phyloP scores from a whole-genome alignment of 2,797 vertebrate species.

The Coregonus ussuriensis region DNA sequence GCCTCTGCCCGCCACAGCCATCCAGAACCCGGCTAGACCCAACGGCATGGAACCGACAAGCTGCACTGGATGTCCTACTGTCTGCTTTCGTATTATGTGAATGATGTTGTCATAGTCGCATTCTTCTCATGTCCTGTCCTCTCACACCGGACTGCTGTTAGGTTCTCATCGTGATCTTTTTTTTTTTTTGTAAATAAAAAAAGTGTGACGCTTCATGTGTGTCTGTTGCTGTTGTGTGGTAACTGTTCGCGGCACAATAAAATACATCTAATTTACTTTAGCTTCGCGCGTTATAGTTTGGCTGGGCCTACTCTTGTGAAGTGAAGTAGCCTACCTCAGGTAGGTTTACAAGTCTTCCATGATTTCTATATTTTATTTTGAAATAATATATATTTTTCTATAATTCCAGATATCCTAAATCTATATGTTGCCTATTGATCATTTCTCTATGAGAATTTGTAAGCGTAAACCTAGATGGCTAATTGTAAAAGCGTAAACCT shows the following conservation, averaged over 20 bases:
- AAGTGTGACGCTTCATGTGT: conserved; percentile 48
- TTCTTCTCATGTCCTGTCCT: conserved; percentile 23
- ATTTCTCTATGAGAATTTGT: too few relatives aligned
- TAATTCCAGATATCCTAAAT: too few relatives aligned
- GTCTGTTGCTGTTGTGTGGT: conserved; percentile 33
- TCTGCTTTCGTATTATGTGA: conserved; percentile 43
- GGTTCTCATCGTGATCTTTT: conserved; percentile 40
- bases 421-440: too few relatives aligned
- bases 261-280: background rate
- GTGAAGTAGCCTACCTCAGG: too few relatives aligned
- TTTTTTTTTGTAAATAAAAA: conserved; percentile 81
- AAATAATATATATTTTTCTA: too few relatives aligned
- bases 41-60: conserved; percentile 36
- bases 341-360: too few relatives aligned
- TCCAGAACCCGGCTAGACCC: conserved; percentile 29
- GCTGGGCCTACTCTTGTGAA: background rate
- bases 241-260: conserved; percentile 40
- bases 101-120: conserved; percentile 39
- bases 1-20: conserved; percentile 16
- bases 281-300: background rate
- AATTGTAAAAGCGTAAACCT: too few relatives aligned
- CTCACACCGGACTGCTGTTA: conserved; percentile 43
- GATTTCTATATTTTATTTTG: too few relatives aligned
- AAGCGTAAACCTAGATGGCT: too few relatives aligned
- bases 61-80: conserved; percentile 37